phyloP scores from a whole-genome alignment of 2,888 invertebrate genomes.

The Eupithecia centaureata region DNA sequence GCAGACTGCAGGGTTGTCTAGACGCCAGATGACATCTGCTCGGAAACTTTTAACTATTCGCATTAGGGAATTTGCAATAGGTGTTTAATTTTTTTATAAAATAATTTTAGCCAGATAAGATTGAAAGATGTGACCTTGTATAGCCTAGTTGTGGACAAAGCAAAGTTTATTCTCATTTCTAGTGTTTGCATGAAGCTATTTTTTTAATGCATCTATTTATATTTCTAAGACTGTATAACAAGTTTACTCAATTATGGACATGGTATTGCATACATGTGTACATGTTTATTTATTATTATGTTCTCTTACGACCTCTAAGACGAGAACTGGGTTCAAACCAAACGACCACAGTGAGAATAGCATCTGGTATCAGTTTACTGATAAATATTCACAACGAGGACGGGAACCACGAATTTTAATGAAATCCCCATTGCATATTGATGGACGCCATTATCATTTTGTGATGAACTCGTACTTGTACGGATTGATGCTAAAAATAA shows the following conservation, averaged over 20 bases:
- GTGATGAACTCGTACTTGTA: conserved; percentile 5
- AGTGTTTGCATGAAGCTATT: too few relatives aligned
- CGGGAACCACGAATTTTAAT: conserved; percentile 56
- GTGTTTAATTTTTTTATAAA: neutral
- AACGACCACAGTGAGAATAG: neutral
- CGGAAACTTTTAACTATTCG: conserved; percentile 37
- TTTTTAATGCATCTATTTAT: too few relatives aligned
- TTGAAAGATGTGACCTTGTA: too few relatives aligned
- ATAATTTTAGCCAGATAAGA: too few relatives aligned
- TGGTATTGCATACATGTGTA: too few relatives aligned
- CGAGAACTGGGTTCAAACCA: neutral
- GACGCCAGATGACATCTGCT: conserved; percentile 51
- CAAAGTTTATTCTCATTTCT: too few relatives aligned
- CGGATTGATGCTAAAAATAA: conserved; percentile 1
- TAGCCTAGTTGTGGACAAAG: too few relatives aligned
- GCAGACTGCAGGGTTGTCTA: conserved; percentile 47
- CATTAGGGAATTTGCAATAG: conserved; percentile 28
- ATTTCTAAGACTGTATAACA: too few relatives aligned
- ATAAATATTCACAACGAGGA: conserved; percentile 61
- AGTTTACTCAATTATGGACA: too few relatives aligned
- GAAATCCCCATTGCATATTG: conserved; percentile 58
- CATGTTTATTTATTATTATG: too few relatives aligned
- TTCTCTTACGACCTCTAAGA: neutral
- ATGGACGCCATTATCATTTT: conserved; percentile 40
- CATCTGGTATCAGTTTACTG: conserved; percentile 50